Percentiles rank a stretch among this genome's conserved stretches.
Evolutionary conservation across 2,888 invertebrate genomes (phyloP).

Genomic region (Trissoscelio sp.): DNA sequence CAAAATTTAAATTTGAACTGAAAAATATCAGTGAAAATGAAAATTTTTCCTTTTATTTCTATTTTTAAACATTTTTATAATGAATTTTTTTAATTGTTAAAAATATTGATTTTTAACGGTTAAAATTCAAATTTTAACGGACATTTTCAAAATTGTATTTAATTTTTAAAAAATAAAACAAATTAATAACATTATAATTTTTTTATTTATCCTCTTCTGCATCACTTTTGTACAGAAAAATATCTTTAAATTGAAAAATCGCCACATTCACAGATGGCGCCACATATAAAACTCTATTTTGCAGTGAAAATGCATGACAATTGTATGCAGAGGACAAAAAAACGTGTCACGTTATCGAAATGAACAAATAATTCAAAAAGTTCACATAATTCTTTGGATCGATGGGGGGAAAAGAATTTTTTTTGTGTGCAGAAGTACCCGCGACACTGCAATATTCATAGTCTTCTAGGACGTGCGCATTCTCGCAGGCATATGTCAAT

Average conservation of each 20-base stretch:
- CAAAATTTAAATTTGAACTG: no score
- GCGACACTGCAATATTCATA: slow-evolving; percentile 60
- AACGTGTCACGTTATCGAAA: slow-evolving; percentile 5
- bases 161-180: no score
- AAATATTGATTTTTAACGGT: neutral
- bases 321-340: neutral
- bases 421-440: slow-evolving; percentile 11
- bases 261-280: slow-evolving; percentile 11
- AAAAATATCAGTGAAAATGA: no score
- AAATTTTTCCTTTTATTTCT: no score
- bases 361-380: slow-evolving; percentile 40
- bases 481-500: slow-evolving; percentile 62
- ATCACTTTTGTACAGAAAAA: no score
- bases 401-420: slow-evolving; percentile 29
- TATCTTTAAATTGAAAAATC: no score
- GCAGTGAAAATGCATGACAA: neutral
- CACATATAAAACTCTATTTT: neutral
- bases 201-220: no score
- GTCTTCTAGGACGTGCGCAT: slow-evolving; percentile 57
- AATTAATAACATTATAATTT: no score
- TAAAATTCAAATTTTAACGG: neutral
- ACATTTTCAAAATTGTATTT: no score
- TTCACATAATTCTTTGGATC: slow-evolving; percentile 27
- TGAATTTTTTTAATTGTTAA: no score
- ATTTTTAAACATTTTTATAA: no score